Percentiles rank a stretch among this genome's conserved stretches.
Evolutionary conservation across 2,113 vertebrate genomes (phyloP).

Genomic region (Xenopus laevis): DNA sequence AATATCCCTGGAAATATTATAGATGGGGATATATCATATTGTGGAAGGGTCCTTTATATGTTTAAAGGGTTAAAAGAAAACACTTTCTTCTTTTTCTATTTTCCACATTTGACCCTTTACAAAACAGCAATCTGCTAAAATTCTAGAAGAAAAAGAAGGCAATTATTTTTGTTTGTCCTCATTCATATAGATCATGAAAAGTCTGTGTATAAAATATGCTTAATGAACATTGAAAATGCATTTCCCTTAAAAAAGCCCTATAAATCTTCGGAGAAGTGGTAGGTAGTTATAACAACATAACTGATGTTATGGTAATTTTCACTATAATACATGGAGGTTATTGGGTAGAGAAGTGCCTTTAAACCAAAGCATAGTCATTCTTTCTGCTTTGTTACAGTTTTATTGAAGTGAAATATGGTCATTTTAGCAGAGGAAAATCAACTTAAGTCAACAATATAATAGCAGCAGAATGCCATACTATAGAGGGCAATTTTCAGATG

Average conservation of each 20-base stretch:
- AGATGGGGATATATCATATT: no score
- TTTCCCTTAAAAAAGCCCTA: conserved; percentile 37
- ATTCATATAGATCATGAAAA: conserved; percentile 15
- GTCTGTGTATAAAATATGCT: conserved; percentile 23
- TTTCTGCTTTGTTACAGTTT: conserved; percentile 62
- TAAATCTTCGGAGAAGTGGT: conserved; percentile 47
- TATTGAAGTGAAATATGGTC: conserved; percentile 71
- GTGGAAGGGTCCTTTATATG: no score
- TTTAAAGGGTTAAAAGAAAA: no score
- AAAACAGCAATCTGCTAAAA: neutral
- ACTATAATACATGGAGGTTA: conserved; percentile 59
- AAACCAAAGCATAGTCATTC: conserved; percentile 58
- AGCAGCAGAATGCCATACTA: conserved; percentile 55
- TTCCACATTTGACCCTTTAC: no score
- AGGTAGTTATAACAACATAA: conserved; percentile 52
- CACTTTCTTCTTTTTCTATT: no score
- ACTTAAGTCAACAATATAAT: conserved; percentile 60
- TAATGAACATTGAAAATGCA: conserved; percentile 26
- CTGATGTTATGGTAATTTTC: conserved; percentile 61
- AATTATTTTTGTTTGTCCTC: neutral
- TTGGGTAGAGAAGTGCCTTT: conserved; percentile 58
- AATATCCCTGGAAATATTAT: no score
- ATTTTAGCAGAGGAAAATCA: conserved; percentile 59
- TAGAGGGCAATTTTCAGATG: conserved; percentile 55
- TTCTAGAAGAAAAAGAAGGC: neutral